Evolutionary conservation across 1,140 invertebrate species (phyloP), one percentile per base, ranked within the genome.

Genomic region (Diorhabda sublineata): DNA sequence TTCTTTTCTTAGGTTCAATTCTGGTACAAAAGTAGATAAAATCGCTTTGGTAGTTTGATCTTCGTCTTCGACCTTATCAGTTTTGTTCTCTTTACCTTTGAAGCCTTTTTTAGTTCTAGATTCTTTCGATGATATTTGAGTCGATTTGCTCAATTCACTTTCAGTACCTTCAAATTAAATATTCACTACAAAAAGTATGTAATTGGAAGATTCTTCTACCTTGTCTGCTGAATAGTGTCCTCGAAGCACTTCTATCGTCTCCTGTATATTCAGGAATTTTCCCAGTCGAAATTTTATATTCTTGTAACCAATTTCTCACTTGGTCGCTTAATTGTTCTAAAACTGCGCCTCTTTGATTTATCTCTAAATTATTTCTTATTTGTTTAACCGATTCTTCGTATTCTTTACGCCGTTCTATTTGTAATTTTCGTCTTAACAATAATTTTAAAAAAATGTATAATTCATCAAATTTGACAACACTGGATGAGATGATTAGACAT

Each of bases 231-330:
- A 95, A 93, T 78, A 97, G 90, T 45, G 91, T 83, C 70, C 90
- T 84, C 2, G 94, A 96, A 2, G 94, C 93, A 26, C 94, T 94
- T 75, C 91, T 90, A 79, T 96, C 94, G 66, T 91, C 92, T n/a
- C 92, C 90, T 3, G 95, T 95, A 75, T 94, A 89, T 73, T 96
- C 93, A 0, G 95, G 95, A 79, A 97, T 90, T 82, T 93, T 95
- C 42, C 92, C 93, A 41, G 92, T 93, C 70, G 89, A 87, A 61
- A 89, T 85, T 76, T 90, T 91, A 75, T 89, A 92, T 58, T 90
- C 87, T 69, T 89, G 87, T 6, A 96, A 89, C 94, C 94, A 97
- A 70, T 88, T 87, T 72, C 94, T 84, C 45, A 97, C 87, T 83
- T 97, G 92, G 76, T 90, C 90, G 60, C 90, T 88, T 45, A 97